Percentiles rank a stretch among this genome's conserved stretches.
Conservation (phyloP, 2,113 vertebrate genomes). For the Okapia johnstoni region DNA sequence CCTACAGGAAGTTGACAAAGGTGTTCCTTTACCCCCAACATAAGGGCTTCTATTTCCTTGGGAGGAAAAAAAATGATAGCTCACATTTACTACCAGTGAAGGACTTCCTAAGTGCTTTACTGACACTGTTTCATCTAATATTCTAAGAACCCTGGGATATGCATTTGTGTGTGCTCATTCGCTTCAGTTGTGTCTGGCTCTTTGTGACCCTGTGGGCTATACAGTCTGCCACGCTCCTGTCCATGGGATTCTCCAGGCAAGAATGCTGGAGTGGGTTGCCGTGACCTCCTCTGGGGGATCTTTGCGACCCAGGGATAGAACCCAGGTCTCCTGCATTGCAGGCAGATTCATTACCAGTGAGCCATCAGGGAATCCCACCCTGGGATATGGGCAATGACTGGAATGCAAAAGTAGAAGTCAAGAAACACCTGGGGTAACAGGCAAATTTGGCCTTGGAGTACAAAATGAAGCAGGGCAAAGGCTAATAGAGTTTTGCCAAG, state of each 20-base stretch:
- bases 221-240: neutral
- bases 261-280: neutral
- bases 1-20: neutral
- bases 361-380: neutral
- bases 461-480: neutral
- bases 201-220: neutral
- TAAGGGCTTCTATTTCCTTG: neutral
- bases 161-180: neutral
- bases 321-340: neutral
- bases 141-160: neutral
- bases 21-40: neutral
- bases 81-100: neutral
- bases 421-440: neutral
- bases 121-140: neutral
- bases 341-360: neutral
- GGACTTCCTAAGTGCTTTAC: neutral
- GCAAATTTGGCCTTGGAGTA: neutral
- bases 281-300: fast-evolving
- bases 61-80: neutral
- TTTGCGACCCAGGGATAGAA: neutral
- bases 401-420: neutral
- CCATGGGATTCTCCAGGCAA: neutral
- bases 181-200: fast-evolving
- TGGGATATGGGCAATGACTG: neutral
- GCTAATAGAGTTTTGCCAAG: neutral